Percentiles rank a stretch among this genome's conserved stretches.
Conservation (phyloP, 2,888 invertebrate genomes). For the Lepidocyrtoides sp. region DNA sequence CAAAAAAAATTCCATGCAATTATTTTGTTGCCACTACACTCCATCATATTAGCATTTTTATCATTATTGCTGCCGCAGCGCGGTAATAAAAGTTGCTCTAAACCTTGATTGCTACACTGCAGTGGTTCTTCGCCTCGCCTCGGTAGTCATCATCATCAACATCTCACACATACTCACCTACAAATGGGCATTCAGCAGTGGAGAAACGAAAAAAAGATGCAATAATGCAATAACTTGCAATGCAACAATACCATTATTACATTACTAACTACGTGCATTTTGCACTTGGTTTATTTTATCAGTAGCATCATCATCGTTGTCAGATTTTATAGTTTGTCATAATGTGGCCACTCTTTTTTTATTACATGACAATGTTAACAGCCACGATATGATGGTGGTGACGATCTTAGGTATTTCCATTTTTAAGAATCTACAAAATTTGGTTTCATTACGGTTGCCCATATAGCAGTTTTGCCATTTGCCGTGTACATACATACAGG, state of each 20-base stretch:
- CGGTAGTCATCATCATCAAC: slow-evolving; percentile 44
- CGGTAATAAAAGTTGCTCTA: slow-evolving; percentile 74
- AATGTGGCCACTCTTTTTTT: slow-evolving; percentile 29
- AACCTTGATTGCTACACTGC: slow-evolving; percentile 78
- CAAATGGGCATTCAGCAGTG: slow-evolving; percentile 1
- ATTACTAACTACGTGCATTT: slow-evolving; percentile 5
- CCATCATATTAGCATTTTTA: slow-evolving; percentile 35
- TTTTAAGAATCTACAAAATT: not conserved
- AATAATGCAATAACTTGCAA: slow-evolving; percentile 46
- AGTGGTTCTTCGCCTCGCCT: slow-evolving; percentile 71
- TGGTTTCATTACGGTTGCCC: not conserved
- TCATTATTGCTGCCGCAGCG: slow-evolving; percentile 7
- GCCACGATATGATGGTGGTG: not conserved
- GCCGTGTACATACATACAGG: too few species aligned
- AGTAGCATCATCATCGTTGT: slow-evolving; percentile 26
- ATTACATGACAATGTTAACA: slow-evolving; percentile 36
- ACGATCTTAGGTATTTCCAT: not conserved
- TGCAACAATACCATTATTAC: slow-evolving; percentile 32
- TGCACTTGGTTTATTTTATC: slow-evolving; percentile 52
- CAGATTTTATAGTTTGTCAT: not conserved
- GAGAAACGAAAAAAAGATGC: slow-evolving; percentile 21
- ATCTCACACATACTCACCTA: not conserved
- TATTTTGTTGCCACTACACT: slow-evolving; percentile 14
- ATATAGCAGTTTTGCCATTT: too few species aligned
- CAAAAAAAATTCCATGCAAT: slow-evolving; percentile 47